A percentile compares a stretch with the other conserved stretches of the same genome.
These are phyloP conservation scores for Ochropleura plecta DNA, from an alignment of 2,888 invertebrate species.

Conservation along the genomic window DNA sequence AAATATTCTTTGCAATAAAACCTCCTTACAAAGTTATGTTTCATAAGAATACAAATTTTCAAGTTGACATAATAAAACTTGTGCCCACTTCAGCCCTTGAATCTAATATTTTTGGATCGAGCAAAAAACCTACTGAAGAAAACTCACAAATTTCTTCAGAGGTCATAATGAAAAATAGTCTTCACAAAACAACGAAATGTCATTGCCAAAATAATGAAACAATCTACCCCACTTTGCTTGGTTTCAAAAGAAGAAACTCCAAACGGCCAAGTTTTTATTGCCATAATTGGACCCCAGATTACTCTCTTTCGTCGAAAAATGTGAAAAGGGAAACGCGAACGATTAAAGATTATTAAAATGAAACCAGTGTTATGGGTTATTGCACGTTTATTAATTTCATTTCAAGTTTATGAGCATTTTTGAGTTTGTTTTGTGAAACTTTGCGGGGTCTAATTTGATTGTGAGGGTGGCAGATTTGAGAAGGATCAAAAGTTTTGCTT, in stretches of 20 bases:
- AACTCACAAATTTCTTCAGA: conserved; percentile 11
- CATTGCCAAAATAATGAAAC: conserved; percentile 44
- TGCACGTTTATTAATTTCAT: conserved; percentile 55
- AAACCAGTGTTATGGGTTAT: conserved; percentile 33
- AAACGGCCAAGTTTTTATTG: conserved; percentile 50
- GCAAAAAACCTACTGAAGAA: conserved; percentile 4
- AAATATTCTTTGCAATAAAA: no score
- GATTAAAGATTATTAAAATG: conserved; percentile 51
- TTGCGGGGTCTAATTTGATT: conserved; percentile 35
- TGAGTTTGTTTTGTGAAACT: conserved; percentile 30
- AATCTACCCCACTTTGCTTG: conserved; percentile 46
- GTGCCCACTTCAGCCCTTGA: background rate
- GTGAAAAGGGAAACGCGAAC: conserved; percentile 32
- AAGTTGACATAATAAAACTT: background rate
- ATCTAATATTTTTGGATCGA: conserved; percentile 4
- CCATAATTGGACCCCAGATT: conserved; percentile 53
- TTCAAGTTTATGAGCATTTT: conserved; percentile 49
- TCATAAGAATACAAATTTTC: background rate
- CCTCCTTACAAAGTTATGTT: no score
- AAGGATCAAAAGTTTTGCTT: conserved; percentile 25
- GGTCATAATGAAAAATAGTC: conserved; percentile 29
- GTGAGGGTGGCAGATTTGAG: conserved; percentile 17
- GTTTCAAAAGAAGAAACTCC: conserved; percentile 39
- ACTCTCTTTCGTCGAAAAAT: conserved; percentile 20
- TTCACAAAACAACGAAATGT: conserved; percentile 40